Evolutionary conservation across 2,113 vertebrate genomes (phyloP).

Genomic region (Lonchura striata): DNA sequence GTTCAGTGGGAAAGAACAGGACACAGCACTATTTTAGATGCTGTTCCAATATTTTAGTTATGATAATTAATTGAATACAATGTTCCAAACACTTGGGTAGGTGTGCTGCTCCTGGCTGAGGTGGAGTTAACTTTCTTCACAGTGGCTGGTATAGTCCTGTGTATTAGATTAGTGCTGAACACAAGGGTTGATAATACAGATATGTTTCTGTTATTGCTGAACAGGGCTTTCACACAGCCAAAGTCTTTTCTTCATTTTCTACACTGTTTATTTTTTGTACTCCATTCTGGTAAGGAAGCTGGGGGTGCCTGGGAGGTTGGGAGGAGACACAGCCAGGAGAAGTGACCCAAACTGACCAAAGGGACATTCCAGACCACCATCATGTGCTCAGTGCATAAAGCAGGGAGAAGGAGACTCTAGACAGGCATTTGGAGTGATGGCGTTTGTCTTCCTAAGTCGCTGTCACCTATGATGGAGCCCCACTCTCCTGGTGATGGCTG

Average conservation of each 20-base stretch:
- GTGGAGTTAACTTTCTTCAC: neutral
- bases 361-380: neutral
- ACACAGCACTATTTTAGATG: neutral
- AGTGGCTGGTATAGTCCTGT: no score
- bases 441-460: neutral
- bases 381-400: neutral
- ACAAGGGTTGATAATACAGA: neutral
- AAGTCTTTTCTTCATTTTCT: neutral
- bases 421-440: neutral
- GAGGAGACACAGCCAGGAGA: neutral
- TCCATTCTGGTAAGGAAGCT: neutral
- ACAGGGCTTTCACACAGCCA: neutral
- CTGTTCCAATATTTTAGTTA: neutral
- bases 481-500: neutral
- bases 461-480: no score
- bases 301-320: rapidly evolving
- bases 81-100: neutral
- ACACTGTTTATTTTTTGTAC: neutral
- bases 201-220: neutral
- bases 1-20: neutral
- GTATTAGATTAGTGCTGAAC: neutral
- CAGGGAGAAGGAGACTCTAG: neutral
- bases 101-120: neutral
- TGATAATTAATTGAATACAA: slow-evolving; percentile 15
- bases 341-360: no score